Base-by-base conservation (phyloP, 2,888 invertebrate species). In the Hirtodrosophila histrioides region DNA sequence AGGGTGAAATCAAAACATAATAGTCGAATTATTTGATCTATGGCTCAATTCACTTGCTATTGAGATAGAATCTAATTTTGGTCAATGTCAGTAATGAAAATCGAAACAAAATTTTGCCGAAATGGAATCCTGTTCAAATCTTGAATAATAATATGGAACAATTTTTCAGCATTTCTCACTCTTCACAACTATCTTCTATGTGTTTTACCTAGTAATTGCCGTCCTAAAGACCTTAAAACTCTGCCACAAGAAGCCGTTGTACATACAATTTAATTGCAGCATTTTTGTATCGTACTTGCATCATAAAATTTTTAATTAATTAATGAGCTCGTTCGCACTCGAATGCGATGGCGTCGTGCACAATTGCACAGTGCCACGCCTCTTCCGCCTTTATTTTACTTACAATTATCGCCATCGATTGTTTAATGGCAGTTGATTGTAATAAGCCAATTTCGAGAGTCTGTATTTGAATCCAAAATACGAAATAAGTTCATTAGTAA, bases 401-500 rank as follows among this genome's bases (percentile, higher is more conserved):
- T 73, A 71, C 71, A 78, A 81, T 76, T 70, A 73, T 68, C 68
- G 45, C 65, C 68, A 78, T 84, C 78, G 87, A 81, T 84, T 86
- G 68, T 75, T 71, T 84, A 67, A 84, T 71, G 64, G 62, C 73
- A 73, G 73, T 88, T 78, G 82, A 88, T 88, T 86, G 75, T 73
- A 86, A 81, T 81, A 88, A 84, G 81, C 84, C 88, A 86, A 78
- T 86, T 86, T 65, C 64, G 64, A 68, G 70, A 53, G 75, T 79
- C 65, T 63, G 76, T 67, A 76, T 86, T 82, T 79, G 77, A 86
- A 83, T 82, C 76, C 76, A 60, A 83, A 83, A 73, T 80, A 80
- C 70, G 80, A 83, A 82, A 82, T 82, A 86, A 82, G 83, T 82
- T 82, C 86, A 86, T 82, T 86, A 82, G 76, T 70, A 57, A 68